phyloP scores from a whole-genome alignment of 92 coral and sea anemone species.

The Diadumene lineata region DNA sequence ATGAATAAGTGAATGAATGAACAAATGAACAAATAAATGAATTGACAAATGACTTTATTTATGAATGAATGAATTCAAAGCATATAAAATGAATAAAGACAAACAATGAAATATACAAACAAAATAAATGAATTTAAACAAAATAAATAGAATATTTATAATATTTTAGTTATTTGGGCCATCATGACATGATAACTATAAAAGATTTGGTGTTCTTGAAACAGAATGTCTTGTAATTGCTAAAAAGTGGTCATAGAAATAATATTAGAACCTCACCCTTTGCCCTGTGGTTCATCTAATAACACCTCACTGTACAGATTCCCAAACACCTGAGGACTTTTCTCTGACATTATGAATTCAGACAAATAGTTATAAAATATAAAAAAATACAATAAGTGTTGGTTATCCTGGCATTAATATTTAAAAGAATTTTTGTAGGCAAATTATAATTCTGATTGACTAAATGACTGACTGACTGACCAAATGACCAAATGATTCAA shows the following conservation, averaged over 20 bases:
- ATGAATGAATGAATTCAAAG: neutral
- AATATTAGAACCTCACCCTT: constrained; percentile 45
- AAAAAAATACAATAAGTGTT: neutral
- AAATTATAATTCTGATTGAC: too few relatives aligned
- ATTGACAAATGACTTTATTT: neutral
- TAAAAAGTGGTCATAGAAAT: too few relatives aligned
- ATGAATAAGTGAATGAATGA: neutral
- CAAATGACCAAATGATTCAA: neutral
- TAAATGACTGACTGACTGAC: neutral
- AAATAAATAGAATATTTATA: too few relatives aligned
- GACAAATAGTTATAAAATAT: neutral
- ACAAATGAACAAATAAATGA: neutral
- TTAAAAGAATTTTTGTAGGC: too few relatives aligned
- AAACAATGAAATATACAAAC: neutral
- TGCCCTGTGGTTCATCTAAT: constrained; percentile 73
- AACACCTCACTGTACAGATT: constrained; percentile 47
- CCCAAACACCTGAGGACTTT: constrained; percentile 39
- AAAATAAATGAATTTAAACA: too few relatives aligned
- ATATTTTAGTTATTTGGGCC: too few relatives aligned
- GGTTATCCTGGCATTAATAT: too few relatives aligned
- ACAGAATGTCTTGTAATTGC: too few relatives aligned
- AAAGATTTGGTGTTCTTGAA: too few relatives aligned
- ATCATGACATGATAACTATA: too few relatives aligned
- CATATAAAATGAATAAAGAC: neutral
- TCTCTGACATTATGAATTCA: constrained; percentile 31